A percentile compares a stretch with the other conserved stretches of the same genome.
Conservation (phyloP, 1,140 invertebrate species). For the Caenorhabditis remanei region DNA sequence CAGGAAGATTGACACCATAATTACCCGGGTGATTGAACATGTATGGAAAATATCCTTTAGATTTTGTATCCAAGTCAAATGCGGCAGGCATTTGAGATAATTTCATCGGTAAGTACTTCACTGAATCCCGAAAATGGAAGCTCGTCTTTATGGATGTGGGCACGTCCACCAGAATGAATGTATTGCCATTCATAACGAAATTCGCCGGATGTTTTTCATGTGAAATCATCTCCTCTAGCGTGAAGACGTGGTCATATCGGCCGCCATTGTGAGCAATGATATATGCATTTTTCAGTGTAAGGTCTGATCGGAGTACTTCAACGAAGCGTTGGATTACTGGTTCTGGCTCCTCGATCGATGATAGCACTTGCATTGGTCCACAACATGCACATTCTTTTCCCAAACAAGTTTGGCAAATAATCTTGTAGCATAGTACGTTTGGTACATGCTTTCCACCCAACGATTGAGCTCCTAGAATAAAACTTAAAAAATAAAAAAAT, state of each 20-base stretch:
- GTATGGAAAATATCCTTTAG: neutral
- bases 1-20: neutral
- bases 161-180: neutral
- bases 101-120: neutral
- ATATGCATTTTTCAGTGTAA: neutral
- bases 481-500: too few relatives aligned
- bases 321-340: neutral
- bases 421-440: neutral
- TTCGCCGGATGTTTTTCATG: neutral
- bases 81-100: neutral
- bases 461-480: neutral
- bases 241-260: neutral
- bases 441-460: neutral
- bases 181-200: neutral
- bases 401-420: neutral
- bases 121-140: neutral
- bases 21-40: neutral
- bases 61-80: neutral
- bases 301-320: neutral
- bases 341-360: neutral
- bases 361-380: neutral
- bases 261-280: neutral
- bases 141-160: neutral
- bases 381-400: neutral
- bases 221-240: neutral